Evolutionary conservation across 2,113 vertebrate species (phyloP).

Genomic region (Puffinus mauretanicus): DNA sequence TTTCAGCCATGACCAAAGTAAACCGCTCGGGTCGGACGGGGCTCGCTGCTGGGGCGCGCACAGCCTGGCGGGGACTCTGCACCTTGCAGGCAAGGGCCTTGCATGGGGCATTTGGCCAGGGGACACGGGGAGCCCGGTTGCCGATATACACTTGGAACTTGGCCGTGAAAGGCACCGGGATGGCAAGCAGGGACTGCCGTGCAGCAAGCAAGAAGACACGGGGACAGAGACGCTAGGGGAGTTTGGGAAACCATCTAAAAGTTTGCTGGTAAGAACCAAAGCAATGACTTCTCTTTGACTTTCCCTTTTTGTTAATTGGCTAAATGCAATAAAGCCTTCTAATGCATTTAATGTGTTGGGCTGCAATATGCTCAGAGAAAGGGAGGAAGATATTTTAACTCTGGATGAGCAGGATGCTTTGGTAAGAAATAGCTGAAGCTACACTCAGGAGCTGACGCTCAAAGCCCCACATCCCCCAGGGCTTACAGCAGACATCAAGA

Average conservation of each 20-base stretch:
- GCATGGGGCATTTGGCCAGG: background rate
- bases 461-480: background rate
- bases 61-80: background rate
- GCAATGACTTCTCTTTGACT: background rate
- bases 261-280: background rate
- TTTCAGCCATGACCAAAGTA: background rate
- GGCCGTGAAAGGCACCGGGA: background rate
- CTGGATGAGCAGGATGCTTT: background rate
- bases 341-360: background rate
- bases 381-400: background rate
- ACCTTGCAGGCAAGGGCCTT: background rate
- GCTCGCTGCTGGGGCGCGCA: background rate
- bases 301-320: background rate
- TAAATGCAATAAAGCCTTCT: background rate
- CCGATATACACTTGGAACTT: background rate
- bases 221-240: background rate
- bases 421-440: background rate
- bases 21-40: accelerated
- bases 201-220: background rate
- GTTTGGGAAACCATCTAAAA: background rate
- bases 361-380: background rate
- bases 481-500: background rate
- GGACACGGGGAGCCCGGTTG: accelerated
- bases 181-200: background rate
- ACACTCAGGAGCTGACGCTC: background rate